A percentile compares a stretch with the other conserved stretches of the same genome.
phyloP scores from a whole-genome alignment of 1,140 invertebrate species.

The Nixonia krombeini region DNA sequence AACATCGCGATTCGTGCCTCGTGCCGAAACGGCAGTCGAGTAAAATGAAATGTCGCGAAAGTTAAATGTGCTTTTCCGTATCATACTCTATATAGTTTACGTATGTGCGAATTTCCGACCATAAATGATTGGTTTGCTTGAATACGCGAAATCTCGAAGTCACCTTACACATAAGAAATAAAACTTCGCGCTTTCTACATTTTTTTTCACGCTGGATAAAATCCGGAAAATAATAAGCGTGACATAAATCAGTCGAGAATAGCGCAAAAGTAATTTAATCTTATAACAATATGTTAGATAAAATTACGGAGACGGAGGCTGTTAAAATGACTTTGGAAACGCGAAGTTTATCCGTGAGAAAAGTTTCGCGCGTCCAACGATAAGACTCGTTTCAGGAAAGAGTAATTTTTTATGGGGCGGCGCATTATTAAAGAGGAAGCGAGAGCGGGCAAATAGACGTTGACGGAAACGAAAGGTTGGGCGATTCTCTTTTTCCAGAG shows the following conservation, averaged over 20 bases:
- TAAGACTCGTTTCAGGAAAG: conserved; percentile 22
- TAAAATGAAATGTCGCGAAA: conserved; percentile 31
- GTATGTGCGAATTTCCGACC: no score
- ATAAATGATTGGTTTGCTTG: no score
- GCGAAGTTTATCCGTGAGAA: conserved; percentile 11
- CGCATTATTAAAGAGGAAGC: conserved; percentile 36
- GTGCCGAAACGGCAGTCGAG: background rate
- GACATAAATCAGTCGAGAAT: no score
- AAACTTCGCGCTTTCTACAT: no score
- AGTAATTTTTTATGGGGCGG: conserved; percentile 37
- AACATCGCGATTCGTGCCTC: background rate
- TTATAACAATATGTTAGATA: no score
- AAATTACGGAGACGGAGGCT: no score
- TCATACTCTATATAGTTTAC: conserved; percentile 4
- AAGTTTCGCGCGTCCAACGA: conserved; percentile 12
- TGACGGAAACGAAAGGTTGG: conserved; percentile 32
- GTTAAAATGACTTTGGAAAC: no score
- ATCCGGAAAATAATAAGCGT: no score
- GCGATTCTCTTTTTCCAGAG: conserved; percentile 37
- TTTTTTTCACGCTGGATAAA: no score
- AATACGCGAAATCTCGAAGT: no score
- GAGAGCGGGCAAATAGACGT: conserved; percentile 31
- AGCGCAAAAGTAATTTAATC: no score
- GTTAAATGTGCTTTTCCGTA: conserved; percentile 36
- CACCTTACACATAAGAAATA: no score